Evolutionary conservation across 2,113 vertebrate species (phyloP).

Genomic region (Menura novaehollandiae): DNA sequence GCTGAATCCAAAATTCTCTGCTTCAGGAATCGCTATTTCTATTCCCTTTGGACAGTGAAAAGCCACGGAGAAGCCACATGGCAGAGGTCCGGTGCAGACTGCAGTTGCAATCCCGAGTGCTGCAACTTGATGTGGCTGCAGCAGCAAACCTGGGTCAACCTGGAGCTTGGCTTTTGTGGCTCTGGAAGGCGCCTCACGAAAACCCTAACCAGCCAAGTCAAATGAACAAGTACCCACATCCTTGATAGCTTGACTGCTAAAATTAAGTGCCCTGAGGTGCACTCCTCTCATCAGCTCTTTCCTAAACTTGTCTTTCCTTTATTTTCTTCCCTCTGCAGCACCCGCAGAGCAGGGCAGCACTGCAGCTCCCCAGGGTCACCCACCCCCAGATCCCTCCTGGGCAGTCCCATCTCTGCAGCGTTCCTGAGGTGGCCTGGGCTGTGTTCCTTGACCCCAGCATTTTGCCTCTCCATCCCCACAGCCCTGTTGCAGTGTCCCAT

Average conservation of each 20-base stretch:
- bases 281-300: not conserved
- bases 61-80: not conserved
- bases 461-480: not conserved
- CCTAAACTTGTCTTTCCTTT: not conserved
- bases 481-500: not conserved
- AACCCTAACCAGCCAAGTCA: not conserved
- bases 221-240: not conserved
- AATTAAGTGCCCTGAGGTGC: not conserved
- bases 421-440: not conserved
- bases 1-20: not conserved
- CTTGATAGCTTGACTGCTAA: not conserved
- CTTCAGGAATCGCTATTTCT: not conserved
- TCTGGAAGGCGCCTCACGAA: not conserved
- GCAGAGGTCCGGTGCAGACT: not conserved
- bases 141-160: not conserved
- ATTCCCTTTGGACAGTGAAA: not conserved
- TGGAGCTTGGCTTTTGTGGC: not conserved
- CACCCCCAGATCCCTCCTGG: not conserved
- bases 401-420: not conserved
- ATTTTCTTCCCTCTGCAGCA: not conserved
- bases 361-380: not conserved
- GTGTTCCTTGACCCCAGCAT: fast-evolving
- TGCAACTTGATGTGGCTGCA: not conserved
- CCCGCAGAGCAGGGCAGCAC: not conserved
- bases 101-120: fast-evolving